Conservation (phyloP, 1,140 invertebrate genomes). For the Papilio polytes region DNA sequence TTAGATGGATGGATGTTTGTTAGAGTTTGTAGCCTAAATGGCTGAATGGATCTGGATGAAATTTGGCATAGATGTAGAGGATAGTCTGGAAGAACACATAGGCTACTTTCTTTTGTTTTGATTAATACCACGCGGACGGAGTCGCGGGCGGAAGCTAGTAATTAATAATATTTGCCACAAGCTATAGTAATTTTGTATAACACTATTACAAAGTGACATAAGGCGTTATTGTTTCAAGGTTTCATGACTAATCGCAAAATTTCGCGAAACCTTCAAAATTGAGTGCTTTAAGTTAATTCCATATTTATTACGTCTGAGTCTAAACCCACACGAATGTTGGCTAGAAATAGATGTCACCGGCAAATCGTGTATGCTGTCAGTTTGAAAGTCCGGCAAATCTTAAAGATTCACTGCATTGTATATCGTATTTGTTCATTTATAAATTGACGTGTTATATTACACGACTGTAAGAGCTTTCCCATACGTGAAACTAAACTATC, state of each 20-base stretch:
- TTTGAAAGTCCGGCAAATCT: neutral
- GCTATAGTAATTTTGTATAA: neutral
- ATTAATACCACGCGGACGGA: too few relatives aligned
- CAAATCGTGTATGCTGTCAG: neutral
- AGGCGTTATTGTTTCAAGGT: constrained; percentile 29
- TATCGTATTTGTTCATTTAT: neutral
- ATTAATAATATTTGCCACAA: neutral
- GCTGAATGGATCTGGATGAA: too few relatives aligned
- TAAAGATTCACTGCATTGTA: neutral
- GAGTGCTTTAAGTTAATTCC: constrained; percentile 33
- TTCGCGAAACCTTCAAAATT: constrained; percentile 37
- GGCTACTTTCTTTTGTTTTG: too few relatives aligned
- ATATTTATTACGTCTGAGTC: constrained; percentile 23
- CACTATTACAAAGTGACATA: neutral
- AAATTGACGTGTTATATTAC: neutral
- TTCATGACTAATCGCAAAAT: constrained; percentile 36
- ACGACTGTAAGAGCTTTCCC: too few relatives aligned
- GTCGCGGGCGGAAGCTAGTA: too few relatives aligned
- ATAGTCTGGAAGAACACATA: too few relatives aligned
- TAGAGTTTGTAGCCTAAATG: too few relatives aligned
- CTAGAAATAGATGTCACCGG: neutral
- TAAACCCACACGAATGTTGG: constrained; percentile 32
- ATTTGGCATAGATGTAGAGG: too few relatives aligned
- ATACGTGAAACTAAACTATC: too few relatives aligned
- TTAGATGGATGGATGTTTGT: too few relatives aligned